These are phyloP conservation scores for Pollenia amentaria DNA, from an alignment of 2,888 invertebrate species.

Conservation along the genomic window DNA sequence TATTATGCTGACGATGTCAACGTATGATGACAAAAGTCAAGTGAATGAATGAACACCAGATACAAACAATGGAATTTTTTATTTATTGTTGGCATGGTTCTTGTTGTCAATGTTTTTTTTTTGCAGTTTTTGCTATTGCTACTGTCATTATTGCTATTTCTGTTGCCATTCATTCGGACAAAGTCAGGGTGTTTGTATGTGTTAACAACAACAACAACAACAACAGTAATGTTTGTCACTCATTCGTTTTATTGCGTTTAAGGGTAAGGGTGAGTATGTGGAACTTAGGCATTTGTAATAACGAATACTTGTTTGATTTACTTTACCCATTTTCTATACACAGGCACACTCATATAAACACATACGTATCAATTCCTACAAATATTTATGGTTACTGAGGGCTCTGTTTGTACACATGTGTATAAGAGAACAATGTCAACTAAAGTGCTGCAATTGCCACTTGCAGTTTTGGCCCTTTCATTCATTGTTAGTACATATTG, in stretches of 20 bases:
- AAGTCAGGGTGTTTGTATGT: slow-evolving; percentile 6
- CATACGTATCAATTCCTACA: slow-evolving; percentile 33
- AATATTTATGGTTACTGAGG: slow-evolving; percentile 48
- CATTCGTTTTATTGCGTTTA: slow-evolving; percentile 21
- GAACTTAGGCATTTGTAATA: background rate
- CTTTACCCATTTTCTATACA: background rate
- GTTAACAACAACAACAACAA: slow-evolving; percentile 40
- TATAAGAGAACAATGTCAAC: slow-evolving; percentile 34
- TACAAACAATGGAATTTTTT: slow-evolving; percentile 45
- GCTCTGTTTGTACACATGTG: background rate
- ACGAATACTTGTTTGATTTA: slow-evolving; percentile 12
- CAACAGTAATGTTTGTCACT: slow-evolving; percentile 36
- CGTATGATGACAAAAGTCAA: slow-evolving; percentile 71
- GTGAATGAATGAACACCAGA: slow-evolving; percentile 55
- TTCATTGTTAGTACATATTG: slow-evolving; percentile 5
- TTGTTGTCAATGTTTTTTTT: slow-evolving; percentile 21
- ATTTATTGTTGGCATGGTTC: slow-evolving; percentile 42
- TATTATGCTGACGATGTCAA: slow-evolving; percentile 72
- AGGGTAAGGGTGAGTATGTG: background rate
- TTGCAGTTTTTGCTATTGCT: background rate
- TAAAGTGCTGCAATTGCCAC: slow-evolving; percentile 60
- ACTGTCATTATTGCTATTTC: background rate
- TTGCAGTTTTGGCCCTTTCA: slow-evolving; percentile 39
- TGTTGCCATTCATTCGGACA: slow-evolving; percentile 25
- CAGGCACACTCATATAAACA: background rate